Conservation (phyloP, 1,140 invertebrate genomes). For the Sitophilus oryzae region DNA sequence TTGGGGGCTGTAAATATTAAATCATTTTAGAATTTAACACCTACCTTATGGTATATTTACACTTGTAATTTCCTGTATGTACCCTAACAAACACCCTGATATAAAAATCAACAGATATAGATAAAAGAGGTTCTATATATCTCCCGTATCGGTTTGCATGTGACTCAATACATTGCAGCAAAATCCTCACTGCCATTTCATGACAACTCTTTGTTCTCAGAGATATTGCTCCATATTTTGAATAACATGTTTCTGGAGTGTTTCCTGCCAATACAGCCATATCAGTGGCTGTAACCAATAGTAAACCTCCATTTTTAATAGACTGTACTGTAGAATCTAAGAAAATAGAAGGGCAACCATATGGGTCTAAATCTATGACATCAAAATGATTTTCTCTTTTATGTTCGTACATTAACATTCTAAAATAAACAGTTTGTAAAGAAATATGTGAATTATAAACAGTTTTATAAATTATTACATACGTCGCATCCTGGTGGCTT, state of each 20-base stretch:
- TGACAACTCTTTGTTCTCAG: conserved; percentile 85
- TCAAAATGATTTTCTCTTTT: conserved; percentile 70
- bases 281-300: conserved; percentile 97
- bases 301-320: conserved; percentile 67
- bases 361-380: conserved; percentile 94
- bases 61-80: conserved; percentile 68
- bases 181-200: conserved; percentile 91
- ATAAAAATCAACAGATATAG: conserved; percentile 95
- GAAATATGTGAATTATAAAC: no score
- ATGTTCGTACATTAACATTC: conserved; percentile 79
- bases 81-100: conserved; percentile 90
- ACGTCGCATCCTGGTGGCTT: conserved; percentile 78
- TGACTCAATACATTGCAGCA: conserved; percentile 83
- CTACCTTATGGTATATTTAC: conserved; percentile 76
- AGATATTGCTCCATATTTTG: conserved; percentile 91
- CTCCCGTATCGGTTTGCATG: conserved; percentile 90
- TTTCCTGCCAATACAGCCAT: conserved; percentile 97
- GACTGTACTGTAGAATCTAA: conserved; percentile 87
- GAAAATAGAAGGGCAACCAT: conserved; percentile 91
- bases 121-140: conserved; percentile 87
- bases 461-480: no score
- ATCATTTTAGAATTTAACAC: conserved; percentile 4
- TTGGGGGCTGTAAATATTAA: no score
- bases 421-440: conserved; percentile 45
- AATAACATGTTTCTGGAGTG: conserved; percentile 83